Evolutionary conservation across 2,113 vertebrate species (phyloP).

Genomic region (Scartelaos histophorus): DNA sequence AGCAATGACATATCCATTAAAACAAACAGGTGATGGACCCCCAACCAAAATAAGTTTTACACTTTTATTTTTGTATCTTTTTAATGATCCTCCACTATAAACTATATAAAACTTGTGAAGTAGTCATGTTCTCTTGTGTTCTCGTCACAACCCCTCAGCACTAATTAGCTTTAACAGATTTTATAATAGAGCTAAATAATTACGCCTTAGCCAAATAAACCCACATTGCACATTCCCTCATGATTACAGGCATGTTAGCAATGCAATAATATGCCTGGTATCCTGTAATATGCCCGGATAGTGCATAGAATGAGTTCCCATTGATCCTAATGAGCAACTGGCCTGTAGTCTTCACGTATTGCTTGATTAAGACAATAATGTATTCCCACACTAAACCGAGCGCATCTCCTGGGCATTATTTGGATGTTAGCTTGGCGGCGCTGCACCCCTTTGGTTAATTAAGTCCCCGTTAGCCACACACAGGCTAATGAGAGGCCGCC

Average conservation of each 20-base stretch:
- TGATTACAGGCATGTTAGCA: constrained; percentile 11
- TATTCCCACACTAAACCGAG: constrained; percentile 35
- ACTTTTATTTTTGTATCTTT: too few relatives aligned
- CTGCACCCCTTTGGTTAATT: constrained; percentile 48
- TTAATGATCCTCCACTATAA: too few relatives aligned
- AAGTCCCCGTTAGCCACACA: constrained; percentile 40
- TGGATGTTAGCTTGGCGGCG: constrained; percentile 43
- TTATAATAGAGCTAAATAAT: neutral
- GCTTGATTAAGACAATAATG: constrained; percentile 41
- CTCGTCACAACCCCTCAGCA: neutral
- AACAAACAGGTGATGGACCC: too few relatives aligned
- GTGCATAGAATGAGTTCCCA: constrained; percentile 18
- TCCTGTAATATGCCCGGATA: constrained; percentile 11
- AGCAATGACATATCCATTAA: too few relatives aligned
- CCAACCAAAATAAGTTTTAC: too few relatives aligned
- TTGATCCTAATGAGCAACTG: constrained; percentile 45
- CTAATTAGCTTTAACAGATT: neutral
- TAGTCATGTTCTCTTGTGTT: neutral
- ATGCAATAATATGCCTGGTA: neutral
- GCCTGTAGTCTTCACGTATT: constrained; percentile 34
- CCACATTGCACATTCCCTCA: neutral
- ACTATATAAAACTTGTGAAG: neutral
- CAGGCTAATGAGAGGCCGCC: constrained; percentile 54
- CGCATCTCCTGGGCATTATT: constrained; percentile 38
- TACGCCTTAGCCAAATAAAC: neutral